Evolutionary conservation across 2,888 invertebrate species (phyloP).

Genomic region (Orthosia cruda): DNA sequence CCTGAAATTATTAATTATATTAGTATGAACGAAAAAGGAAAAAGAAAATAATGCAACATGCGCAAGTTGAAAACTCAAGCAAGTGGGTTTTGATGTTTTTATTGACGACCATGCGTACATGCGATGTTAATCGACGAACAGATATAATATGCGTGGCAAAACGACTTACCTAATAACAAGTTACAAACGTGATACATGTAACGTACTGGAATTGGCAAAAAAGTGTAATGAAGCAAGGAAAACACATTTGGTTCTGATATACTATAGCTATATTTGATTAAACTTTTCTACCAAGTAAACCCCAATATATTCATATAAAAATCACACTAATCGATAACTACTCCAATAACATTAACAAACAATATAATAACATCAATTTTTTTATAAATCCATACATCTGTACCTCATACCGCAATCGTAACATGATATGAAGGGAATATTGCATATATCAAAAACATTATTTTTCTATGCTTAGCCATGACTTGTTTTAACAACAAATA

Average conservation of each 20-base stretch:
- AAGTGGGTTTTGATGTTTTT: constrained; percentile 69
- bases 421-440: constrained; percentile 88
- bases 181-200: constrained; percentile 61
- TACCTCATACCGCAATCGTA: constrained; percentile 82
- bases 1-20: constrained; percentile 92
- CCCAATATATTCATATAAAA: constrained; percentile 92
- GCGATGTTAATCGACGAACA: constrained; percentile 76
- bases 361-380: constrained; percentile 86
- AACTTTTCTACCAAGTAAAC: constrained; percentile 91
- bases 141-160: constrained; percentile 64
- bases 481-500: constrained; percentile 86
- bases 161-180: constrained; percentile 82
- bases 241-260: constrained; percentile 79
- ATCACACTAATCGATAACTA: constrained; percentile 90
- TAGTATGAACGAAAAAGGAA: constrained; percentile 90
- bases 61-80: constrained; percentile 81
- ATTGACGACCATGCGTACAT: constrained; percentile 82
- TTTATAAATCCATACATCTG: constrained; percentile 83
- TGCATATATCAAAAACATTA: constrained; percentile 81
- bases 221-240: constrained; percentile 74
- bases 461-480: constrained; percentile 84
- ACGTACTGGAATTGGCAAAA: constrained; percentile 60
- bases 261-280: constrained; percentile 90
- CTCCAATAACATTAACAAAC: constrained; percentile 91
- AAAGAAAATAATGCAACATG: constrained; percentile 81